Evolutionary conservation across 2,113 vertebrate genomes (phyloP).

Genomic region (Hymenochirus boettgeri): DNA sequence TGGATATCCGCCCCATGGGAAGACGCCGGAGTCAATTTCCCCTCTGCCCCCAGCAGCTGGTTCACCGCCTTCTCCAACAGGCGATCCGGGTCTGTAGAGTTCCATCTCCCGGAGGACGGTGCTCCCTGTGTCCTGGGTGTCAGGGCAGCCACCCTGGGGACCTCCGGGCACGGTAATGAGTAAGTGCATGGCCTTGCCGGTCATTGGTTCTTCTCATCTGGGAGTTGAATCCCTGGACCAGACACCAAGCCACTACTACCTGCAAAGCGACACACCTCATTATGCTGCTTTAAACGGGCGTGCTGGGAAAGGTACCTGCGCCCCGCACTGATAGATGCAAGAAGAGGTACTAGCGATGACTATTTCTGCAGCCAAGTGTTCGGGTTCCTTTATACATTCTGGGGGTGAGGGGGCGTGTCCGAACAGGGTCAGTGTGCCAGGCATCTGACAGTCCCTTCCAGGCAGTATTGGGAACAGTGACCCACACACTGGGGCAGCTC

Average conservation of each 20-base stretch:
- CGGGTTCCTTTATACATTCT: conserved; percentile 42
- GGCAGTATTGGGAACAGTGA: conserved; percentile 33
- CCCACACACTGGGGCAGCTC: conserved; percentile 25
- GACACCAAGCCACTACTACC: conserved; percentile 1
- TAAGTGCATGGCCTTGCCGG: conserved; percentile 75
- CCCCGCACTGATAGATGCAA: not conserved
- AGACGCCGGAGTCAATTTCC: not conserved
- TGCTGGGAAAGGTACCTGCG: not conserved
- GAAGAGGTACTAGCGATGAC: conserved; percentile 10
- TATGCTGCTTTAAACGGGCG: not conserved
- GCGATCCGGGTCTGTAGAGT: conserved; percentile 63
- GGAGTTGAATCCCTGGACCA: conserved; percentile 56
- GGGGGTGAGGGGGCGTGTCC: conserved; percentile 24
- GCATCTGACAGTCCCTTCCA: conserved; percentile 41
- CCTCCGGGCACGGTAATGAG: conserved; percentile 77
- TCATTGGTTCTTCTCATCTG: conserved; percentile 65
- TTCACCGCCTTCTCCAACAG: conserved; percentile 72
- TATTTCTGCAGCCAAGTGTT: too few species aligned
- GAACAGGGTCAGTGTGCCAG: conserved; percentile 10
- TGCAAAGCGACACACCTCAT: conserved; percentile 15
- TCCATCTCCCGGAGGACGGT: conserved; percentile 62
- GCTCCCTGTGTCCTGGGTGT: too few species aligned
- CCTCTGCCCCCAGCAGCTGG: conserved; percentile 44
- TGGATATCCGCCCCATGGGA: conserved; percentile 36
- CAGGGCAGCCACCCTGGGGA: conserved; percentile 69